Conservation (phyloP, 2,113 vertebrate genomes). For the Bettongia penicillata region DNA sequence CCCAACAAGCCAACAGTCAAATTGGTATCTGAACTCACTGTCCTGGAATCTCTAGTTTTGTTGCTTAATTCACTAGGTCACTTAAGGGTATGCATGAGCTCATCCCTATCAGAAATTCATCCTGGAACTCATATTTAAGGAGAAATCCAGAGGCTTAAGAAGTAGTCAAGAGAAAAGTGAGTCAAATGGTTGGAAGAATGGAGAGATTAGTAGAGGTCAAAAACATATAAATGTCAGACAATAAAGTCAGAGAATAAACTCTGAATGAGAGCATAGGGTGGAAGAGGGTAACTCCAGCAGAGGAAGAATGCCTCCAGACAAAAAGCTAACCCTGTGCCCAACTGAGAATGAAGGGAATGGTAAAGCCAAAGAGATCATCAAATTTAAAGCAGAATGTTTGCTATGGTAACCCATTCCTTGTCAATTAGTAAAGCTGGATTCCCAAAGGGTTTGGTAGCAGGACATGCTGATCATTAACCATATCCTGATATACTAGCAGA, state of each 20-base stretch:
- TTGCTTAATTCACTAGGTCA: constrained; percentile 71
- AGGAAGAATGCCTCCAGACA: neutral
- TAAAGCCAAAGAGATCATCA: neutral
- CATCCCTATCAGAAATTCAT: constrained; percentile 65
- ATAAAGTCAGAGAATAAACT: neutral
- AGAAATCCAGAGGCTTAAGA: constrained; percentile 69
- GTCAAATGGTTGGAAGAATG: constrained; percentile 8
- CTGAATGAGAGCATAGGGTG: neutral
- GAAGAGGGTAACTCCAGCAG: neutral
- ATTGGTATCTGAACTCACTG: constrained; percentile 60
- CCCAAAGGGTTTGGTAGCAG: constrained; percentile 46
- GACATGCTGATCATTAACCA: neutral
- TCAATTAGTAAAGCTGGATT: neutral
- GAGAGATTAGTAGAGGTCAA: constrained; percentile 28
- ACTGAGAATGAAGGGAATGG: neutral
- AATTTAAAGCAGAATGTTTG: constrained; percentile 21
- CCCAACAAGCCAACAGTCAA: constrained; percentile 20
- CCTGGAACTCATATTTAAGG: constrained; percentile 65
- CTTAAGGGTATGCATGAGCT: constrained; percentile 72
- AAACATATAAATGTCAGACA: neutral
- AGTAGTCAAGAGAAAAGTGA: constrained; percentile 41
- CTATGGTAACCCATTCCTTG: constrained; percentile 2
- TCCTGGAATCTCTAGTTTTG: constrained; percentile 69
- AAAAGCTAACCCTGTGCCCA: neutral
- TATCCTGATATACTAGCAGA: neutral